Evolutionary conservation across 2,888 invertebrate genomes (phyloP).

Genomic region (Diabrotica balteata): DNA sequence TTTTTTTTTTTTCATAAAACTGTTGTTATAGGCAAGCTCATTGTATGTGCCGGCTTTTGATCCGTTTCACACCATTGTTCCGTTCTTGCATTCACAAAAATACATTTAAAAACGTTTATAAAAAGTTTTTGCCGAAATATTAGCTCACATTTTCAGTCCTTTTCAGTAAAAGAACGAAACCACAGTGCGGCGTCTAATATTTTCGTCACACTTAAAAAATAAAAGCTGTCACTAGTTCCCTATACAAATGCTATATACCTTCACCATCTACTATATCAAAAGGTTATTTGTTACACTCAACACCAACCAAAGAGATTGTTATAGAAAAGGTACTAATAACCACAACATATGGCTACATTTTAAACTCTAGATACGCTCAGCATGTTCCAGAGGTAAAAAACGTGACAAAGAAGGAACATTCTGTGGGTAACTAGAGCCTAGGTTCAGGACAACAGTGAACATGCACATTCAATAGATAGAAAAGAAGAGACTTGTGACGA

Average conservation of each 20-base stretch:
- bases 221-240: not conserved
- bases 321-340: constrained; percentile 13
- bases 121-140: constrained; percentile 5
- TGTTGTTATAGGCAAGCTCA: no score
- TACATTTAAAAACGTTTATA: constrained; percentile 8
- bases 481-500: not conserved
- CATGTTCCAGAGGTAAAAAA: not conserved
- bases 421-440: not conserved
- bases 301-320: constrained; percentile 16
- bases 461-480: constrained; percentile 14
- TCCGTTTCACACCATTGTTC: not conserved
- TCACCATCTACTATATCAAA: constrained; percentile 1
- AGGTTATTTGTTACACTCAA: constrained; percentile 17
- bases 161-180: constrained; percentile 11
- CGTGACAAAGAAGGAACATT: not conserved
- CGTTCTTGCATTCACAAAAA: not conserved
- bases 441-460: not conserved
- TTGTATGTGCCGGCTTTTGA: not conserved
- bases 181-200: constrained; percentile 6
- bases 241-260: not conserved
- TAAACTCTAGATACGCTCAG: not conserved
- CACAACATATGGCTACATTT: not conserved
- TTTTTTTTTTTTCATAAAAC: no score
- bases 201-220: constrained; percentile 7
- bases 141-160: constrained; percentile 19